Base-by-base conservation (phyloP, 2,797 vertebrate species). In the Gallinago stenura region DNA sequence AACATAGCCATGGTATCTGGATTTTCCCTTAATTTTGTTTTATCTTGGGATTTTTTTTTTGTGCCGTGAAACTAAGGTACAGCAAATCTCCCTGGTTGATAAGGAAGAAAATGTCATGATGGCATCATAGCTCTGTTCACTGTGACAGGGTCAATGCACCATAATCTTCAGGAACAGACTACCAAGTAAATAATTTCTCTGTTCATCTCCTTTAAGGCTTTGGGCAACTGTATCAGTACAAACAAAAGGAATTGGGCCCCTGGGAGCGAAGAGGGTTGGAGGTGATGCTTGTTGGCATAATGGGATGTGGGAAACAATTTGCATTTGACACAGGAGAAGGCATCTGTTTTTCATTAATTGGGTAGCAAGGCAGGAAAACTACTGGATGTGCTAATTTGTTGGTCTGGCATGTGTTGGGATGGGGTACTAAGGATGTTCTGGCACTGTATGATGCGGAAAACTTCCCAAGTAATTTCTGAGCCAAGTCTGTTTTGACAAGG, bases 261-360 rank as follows among this genome's bases (percentile, higher is more conserved):
- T 53, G 87, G 64, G 89, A 89, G 28, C 15, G 37, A 37, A 57
- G 43, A 17, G 18, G 39, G 24, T 80, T 43, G 41, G 48, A 83
- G 83, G 18, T 39, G 81, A 71, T 62, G 14, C 31, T 48, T 43
- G 31, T 57, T 91, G 78, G 89, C 89, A 71, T 45, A 48, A 46
- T 22, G 53, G 43, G 53, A 91, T 58, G 89, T 87, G 89, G 85
- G 89, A 83, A 89, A 71, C 39, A 60, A 91, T 95, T 91, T 91
- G 64, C 94, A 83, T 87, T 71, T 83, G 73, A 75, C 54, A 87
- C 18, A 22, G 72, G 30, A 85, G 89, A 65, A 80, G 69, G 68
- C 94, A 95, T 89, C 89, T 95, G 91, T 6, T 54, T 86, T 53
- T 80, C 6, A 0, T 89, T 95, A 93, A 95, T 89, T 93, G 78